Percentiles rank a stretch among this genome's conserved stretches.
Conservation (phyloP, 30 jellyfish, hydroid and myxozoan genomes). For the Turritopsis dohrnii region DNA sequence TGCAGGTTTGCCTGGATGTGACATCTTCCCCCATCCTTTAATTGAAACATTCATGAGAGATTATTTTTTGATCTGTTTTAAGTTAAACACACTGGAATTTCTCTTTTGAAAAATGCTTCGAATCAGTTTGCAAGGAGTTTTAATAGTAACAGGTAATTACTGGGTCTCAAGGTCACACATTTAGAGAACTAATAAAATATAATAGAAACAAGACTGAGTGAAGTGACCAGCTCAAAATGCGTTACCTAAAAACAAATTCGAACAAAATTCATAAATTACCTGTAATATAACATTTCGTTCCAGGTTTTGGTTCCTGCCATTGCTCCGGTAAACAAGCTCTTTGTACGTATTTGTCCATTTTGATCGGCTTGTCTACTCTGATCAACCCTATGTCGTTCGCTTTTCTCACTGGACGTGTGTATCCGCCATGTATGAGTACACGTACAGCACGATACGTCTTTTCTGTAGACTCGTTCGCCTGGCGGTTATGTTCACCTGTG, state of each 20-base stretch:
- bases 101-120: too few species aligned
- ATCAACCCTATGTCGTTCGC: conserved; percentile 56
- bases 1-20: conserved; percentile 18
- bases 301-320: conserved; percentile 34
- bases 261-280: conserved; percentile 34
- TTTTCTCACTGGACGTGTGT: neutral
- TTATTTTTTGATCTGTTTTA: too few species aligned
- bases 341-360: conserved; percentile 22
- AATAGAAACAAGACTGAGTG: neutral
- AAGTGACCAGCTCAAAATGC: neutral
- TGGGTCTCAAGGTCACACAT: too few species aligned
- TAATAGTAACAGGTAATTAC: too few species aligned
- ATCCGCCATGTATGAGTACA: conserved; percentile 46
- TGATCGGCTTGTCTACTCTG: conserved; percentile 38
- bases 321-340: conserved; percentile 72
- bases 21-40: conserved; percentile 60
- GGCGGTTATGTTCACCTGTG: conserved; percentile 65
- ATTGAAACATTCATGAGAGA: too few species aligned
- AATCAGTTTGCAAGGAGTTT: too few species aligned
- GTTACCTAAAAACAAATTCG: too few species aligned
- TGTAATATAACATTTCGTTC: conserved; percentile 57
- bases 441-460: conserved; percentile 24
- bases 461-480: conserved; percentile 47
- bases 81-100: too few species aligned
- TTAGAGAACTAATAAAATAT: too few species aligned